Conservation (phyloP, 2,113 vertebrate genomes). For the Orycteropus afer region DNA sequence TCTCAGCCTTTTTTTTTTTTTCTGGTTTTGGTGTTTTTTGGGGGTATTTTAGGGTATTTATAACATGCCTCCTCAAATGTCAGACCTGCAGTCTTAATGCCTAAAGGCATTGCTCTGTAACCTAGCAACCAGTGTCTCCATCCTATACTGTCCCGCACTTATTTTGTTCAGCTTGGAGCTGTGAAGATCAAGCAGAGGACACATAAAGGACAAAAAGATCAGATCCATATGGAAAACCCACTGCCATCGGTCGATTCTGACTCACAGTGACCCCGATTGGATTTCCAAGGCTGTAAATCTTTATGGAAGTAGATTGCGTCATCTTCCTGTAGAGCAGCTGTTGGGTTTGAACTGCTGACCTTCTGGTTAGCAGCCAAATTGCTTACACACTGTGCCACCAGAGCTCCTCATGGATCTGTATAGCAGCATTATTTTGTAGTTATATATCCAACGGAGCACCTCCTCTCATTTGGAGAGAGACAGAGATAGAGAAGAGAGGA, state of each 20-base stretch:
- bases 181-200: not conserved
- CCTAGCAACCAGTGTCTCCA: slow-evolving; percentile 70
- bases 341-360: too few relatives aligned
- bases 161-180: slow-evolving; percentile 23
- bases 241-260: too few relatives aligned
- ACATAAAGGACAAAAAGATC: not conserved
- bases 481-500: not conserved
- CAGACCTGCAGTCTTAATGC: not conserved
- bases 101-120: slow-evolving; percentile 50
- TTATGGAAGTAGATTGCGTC: too few relatives aligned
- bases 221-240: not conserved
- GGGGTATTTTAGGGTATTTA: slow-evolving; percentile 45
- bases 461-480: not conserved
- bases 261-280: too few relatives aligned
- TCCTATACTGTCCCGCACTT: not conserved
- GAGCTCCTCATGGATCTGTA: not conserved
- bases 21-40: not conserved
- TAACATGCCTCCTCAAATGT: not conserved
- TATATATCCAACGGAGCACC: not conserved
- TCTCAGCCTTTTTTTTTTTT: not conserved
- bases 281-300: too few relatives aligned
- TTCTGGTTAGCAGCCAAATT: too few relatives aligned
- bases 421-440: not conserved
- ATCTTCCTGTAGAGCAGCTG: too few relatives aligned
- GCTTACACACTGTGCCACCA: too few relatives aligned